phyloP scores from a whole-genome alignment of 2,888 invertebrate species.

The Leptarthrus brevirostris region DNA sequence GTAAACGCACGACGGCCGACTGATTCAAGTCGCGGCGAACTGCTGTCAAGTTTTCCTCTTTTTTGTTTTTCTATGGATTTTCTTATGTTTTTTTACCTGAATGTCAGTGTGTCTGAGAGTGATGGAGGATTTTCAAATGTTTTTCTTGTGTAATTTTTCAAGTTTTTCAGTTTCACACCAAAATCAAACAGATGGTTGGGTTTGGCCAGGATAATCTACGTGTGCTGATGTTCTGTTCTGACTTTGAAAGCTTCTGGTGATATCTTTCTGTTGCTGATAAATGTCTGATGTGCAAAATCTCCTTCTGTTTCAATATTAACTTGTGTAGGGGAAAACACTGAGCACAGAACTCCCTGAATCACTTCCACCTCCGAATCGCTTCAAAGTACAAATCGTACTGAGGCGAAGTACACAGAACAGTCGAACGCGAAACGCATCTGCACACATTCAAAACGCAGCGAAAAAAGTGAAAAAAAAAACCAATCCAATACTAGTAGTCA shows the following conservation, averaged over 20 bases:
- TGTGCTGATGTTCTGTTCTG: constrained; percentile 26
- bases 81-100: constrained; percentile 44
- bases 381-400: constrained; percentile 63
- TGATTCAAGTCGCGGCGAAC: constrained; percentile 1
- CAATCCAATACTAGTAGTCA: background rate
- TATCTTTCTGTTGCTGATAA: constrained; percentile 6
- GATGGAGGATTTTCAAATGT: constrained; percentile 22
- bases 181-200: constrained; percentile 40
- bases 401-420: constrained; percentile 49
- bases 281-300: background rate
- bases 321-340: constrained; percentile 40
- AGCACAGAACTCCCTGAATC: constrained; percentile 13
- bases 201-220: constrained; percentile 4
- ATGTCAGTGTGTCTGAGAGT: constrained; percentile 41
- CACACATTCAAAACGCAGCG: constrained; percentile 3
- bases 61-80: constrained; percentile 33
- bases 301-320: background rate
- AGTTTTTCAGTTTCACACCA: constrained; percentile 11
- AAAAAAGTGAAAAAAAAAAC: background rate
- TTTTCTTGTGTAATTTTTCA: constrained; percentile 17
- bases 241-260: constrained; percentile 4
- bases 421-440: constrained; percentile 32
- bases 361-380: constrained; percentile 59
- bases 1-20: constrained; percentile 1
- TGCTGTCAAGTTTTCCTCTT: constrained; percentile 43